phyloP scores from a whole-genome alignment of 2,888 invertebrate species.

The Leuctra nigra region DNA sequence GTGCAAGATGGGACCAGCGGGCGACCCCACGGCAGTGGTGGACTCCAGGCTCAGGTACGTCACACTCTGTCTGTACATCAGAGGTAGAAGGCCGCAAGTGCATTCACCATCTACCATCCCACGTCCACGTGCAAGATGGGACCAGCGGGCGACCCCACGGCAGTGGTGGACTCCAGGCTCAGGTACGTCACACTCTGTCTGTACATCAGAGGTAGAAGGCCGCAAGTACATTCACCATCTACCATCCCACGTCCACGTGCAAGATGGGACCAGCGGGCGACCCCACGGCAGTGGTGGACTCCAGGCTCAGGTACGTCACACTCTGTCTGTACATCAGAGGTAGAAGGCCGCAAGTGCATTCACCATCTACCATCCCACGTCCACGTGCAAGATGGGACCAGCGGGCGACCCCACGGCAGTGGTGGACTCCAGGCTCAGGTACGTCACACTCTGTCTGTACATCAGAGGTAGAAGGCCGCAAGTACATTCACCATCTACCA shows the following conservation, averaged over 20 bases:
- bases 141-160: constrained; percentile 61
- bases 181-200: too few relatives aligned
- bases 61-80: too few relatives aligned
- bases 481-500: constrained; percentile 77
- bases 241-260: constrained; percentile 77
- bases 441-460: too few relatives aligned
- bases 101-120: constrained; percentile 77
- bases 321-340: too few relatives aligned
- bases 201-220: too few relatives aligned
- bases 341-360: too few relatives aligned
- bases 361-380: constrained; percentile 77
- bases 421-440: constrained; percentile 66
- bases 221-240: constrained; percentile 72
- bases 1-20: constrained; percentile 77
- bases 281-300: constrained; percentile 71
- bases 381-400: constrained; percentile 85
- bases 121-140: constrained; percentile 85
- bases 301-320: constrained; percentile 59
- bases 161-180: constrained; percentile 73
- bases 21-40: constrained; percentile 71
- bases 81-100: too few relatives aligned
- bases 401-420: constrained; percentile 66
- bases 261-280: constrained; percentile 81
- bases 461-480: too few relatives aligned
- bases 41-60: constrained; percentile 65